Percentiles rank a stretch among this genome's conserved stretches.
Conservation (phyloP, 2,888 invertebrate genomes). For the Eilema sororculum region DNA sequence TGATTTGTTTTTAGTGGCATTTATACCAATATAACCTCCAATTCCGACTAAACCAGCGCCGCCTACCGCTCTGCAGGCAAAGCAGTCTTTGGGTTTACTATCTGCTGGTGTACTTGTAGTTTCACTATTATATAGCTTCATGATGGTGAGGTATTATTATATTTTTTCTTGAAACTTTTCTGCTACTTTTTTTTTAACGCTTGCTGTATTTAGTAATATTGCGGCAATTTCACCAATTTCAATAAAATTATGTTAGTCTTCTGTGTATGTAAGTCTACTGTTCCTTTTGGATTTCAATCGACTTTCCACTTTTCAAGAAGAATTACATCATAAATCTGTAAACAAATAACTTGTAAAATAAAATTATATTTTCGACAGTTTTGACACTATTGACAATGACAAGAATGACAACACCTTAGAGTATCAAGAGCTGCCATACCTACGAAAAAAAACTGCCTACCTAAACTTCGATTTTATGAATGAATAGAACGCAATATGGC, state of each 20-base stretch:
- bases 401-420: too few species aligned
- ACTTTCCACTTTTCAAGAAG: background rate
- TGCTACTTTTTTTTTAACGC: background rate
- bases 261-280: background rate
- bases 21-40: conserved; percentile 87
- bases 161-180: background rate
- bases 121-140: conserved; percentile 57
- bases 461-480: too few species aligned
- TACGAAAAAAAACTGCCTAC: too few species aligned
- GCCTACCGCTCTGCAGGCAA: conserved; percentile 87
- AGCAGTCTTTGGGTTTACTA: conserved; percentile 82
- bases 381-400: background rate
- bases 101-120: conserved; percentile 50
- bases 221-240: background rate
- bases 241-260: background rate
- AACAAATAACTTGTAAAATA: too few species aligned
- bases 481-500: too few species aligned
- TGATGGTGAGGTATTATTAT: background rate
- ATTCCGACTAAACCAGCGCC: conserved; percentile 88
- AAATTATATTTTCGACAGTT: background rate
- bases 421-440: too few species aligned
- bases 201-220: background rate
- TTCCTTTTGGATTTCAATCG: too few species aligned
- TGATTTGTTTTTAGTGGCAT: conserved; percentile 84
- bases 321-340: background rate